Percentiles rank a stretch among this genome's conserved stretches.
Conservation (phyloP, 2,797 vertebrate genomes). For the Falco columbarius region DNA sequence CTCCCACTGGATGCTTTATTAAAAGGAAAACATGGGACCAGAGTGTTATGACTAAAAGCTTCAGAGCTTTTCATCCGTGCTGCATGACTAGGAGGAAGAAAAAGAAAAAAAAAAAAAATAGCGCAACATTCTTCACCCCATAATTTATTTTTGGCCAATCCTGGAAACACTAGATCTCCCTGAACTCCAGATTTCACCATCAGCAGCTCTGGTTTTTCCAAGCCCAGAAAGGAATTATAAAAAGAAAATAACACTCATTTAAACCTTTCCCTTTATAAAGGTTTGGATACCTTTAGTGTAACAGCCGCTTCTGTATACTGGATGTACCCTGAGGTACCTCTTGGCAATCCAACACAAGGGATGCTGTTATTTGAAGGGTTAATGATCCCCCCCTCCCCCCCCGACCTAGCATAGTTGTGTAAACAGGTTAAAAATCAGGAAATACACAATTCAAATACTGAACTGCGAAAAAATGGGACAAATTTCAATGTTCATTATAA, state of each 20-base stretch:
- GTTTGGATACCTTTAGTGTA: not conserved
- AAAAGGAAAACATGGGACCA: slow-evolving; percentile 41
- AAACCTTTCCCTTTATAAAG: slow-evolving; percentile 53
- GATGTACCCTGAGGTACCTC: not conserved
- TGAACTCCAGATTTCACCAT: slow-evolving; percentile 33
- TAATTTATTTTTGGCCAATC: slow-evolving; percentile 67
- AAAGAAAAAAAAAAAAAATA: not conserved
- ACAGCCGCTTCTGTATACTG: not conserved
- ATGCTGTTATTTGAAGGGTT: not conserved
- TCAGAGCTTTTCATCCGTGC: slow-evolving; percentile 12
- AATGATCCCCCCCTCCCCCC: not conserved
- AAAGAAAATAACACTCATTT: slow-evolving; percentile 21
- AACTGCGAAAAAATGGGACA: slow-evolving; percentile 29
- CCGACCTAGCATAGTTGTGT: not conserved
- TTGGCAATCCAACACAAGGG: not conserved
- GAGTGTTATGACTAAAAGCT: slow-evolving; percentile 52
- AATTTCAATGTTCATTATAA: slow-evolving; percentile 54
- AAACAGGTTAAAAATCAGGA: not conserved
- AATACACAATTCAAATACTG: not conserved
- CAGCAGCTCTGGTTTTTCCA: slow-evolving; percentile 41
- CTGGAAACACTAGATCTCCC: slow-evolving; percentile 45
- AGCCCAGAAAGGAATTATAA: slow-evolving; percentile 45
- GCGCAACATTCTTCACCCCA: slow-evolving; percentile 1
- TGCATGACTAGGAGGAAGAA: not conserved
- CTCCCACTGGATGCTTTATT: slow-evolving; percentile 48